phyloP scores from a whole-genome alignment of 2,888 invertebrate genomes.

The Geotrupes spiniger region DNA sequence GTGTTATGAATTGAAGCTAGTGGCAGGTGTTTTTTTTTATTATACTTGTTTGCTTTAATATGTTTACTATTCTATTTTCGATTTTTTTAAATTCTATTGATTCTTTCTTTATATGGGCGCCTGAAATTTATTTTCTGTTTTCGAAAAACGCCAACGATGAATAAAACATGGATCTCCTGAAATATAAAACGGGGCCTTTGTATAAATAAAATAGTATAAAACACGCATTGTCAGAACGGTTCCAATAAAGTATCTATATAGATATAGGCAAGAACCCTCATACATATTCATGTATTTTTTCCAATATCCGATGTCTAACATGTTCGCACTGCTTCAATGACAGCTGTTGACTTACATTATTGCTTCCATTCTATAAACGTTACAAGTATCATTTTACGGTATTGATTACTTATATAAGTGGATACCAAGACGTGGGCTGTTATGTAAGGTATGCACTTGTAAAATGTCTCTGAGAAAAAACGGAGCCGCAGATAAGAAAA shows the following conservation, averaged over 20 bases:
- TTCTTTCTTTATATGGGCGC: too few species aligned
- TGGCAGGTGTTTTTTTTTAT: too few species aligned
- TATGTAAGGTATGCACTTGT: slow-evolving; percentile 7
- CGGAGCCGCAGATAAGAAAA: neutral
- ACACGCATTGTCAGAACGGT: neutral
- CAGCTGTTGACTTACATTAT: slow-evolving; percentile 29
- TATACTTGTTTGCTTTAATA: too few species aligned
- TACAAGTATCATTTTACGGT: slow-evolving; percentile 25
- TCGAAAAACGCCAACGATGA: too few species aligned
- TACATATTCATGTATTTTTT: slow-evolving; percentile 22
- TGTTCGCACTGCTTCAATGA: slow-evolving; percentile 24
- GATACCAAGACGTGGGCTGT: slow-evolving; percentile 11
- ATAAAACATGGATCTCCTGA: too few species aligned
- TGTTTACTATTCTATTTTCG: too few species aligned
- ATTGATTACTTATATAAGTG: slow-evolving; percentile 23
- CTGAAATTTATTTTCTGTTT: too few species aligned
- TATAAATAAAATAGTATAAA: too few species aligned
- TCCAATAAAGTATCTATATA: slow-evolving; percentile 3
- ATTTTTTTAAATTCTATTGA: too few species aligned
- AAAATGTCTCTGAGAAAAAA: neutral
- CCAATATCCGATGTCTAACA: slow-evolving; percentile 20
- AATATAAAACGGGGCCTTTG: too few species aligned
- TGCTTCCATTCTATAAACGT: slow-evolving; percentile 26
- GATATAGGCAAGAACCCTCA: slow-evolving; percentile 8
- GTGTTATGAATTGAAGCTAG: too few species aligned